These are phyloP conservation scores for Nymphalis polychloros DNA, from an alignment of 2,888 invertebrate species.

Conservation along the genomic window DNA sequence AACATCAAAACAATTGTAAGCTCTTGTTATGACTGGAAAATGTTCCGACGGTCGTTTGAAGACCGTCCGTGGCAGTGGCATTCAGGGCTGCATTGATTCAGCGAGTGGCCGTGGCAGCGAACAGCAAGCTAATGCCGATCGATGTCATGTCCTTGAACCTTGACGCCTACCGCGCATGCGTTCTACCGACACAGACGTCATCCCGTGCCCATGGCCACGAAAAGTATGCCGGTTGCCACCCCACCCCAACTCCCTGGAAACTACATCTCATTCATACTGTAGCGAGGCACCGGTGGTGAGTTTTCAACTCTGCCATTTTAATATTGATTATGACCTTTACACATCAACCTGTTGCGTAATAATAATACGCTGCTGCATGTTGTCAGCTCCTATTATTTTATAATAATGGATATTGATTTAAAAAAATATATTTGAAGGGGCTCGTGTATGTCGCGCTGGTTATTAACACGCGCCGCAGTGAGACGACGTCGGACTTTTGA, in stretches of 20 bases:
- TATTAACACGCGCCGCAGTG: too few relatives aligned
- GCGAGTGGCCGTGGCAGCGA: slow-evolving; percentile 66
- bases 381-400: background rate
- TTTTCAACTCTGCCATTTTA: slow-evolving; percentile 70
- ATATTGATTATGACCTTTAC: slow-evolving; percentile 67
- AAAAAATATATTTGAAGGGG: too few relatives aligned
- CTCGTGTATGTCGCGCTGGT: too few relatives aligned
- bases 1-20: background rate
- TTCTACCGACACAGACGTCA: slow-evolving; percentile 69
- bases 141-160: slow-evolving; percentile 76
- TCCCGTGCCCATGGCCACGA: slow-evolving; percentile 72
- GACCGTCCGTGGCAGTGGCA: slow-evolving; percentile 60
- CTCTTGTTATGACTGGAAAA: slow-evolving; percentile 22
- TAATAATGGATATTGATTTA: background rate
- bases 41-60: slow-evolving; percentile 31
- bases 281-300: slow-evolving; percentile 48
- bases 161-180: slow-evolving; percentile 59
- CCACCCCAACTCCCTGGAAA: slow-evolving; percentile 40
- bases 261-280: slow-evolving; percentile 57
- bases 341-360: slow-evolving; percentile 56
- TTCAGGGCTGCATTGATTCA: slow-evolving; percentile 52
- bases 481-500: too few relatives aligned
- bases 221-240: slow-evolving; percentile 54
- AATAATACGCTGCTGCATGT: slow-evolving; percentile 23
- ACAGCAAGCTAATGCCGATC: slow-evolving; percentile 62